A percentile compares a stretch with the other conserved stretches of the same genome.
Conservation (phyloP, 2,888 invertebrate species). For the Acanthosoma haemorrhoidale region DNA sequence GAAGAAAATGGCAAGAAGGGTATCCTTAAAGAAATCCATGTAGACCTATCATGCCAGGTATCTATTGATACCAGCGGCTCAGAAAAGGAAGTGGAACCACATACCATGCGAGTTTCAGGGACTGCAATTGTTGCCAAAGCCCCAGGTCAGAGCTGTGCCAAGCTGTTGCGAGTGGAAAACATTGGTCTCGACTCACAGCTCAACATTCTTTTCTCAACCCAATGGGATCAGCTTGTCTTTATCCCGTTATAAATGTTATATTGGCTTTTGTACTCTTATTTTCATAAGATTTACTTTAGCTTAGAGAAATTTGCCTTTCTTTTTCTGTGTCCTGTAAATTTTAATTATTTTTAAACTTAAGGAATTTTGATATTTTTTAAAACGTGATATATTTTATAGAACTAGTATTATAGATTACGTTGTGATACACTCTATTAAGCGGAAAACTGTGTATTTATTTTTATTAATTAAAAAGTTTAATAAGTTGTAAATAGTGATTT, state of each 20-base stretch:
- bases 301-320: background rate
- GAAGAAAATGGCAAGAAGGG: constrained; percentile 14
- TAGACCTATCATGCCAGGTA: constrained; percentile 64
- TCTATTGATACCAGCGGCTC: constrained; percentile 46
- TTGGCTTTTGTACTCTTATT: background rate
- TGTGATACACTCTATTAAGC: background rate
- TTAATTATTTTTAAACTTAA: constrained; percentile 3
- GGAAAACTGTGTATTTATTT: constrained; percentile 2
- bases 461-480: background rate
- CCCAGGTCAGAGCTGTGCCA: constrained; percentile 51
- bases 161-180: constrained; percentile 57
- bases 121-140: constrained; percentile 60
- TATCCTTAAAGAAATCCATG: constrained; percentile 58
- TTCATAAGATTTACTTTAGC: background rate
- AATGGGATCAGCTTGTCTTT: constrained; percentile 61
- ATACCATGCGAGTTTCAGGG: constrained; percentile 63
- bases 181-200: constrained; percentile 65
- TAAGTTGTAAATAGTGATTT: too few relatives aligned
- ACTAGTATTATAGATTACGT: background rate
- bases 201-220: constrained; percentile 60
- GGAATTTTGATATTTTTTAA: background rate
- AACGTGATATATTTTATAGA: constrained; percentile 7
- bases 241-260: constrained; percentile 47
- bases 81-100: constrained; percentile 44
- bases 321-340: background rate